These are phyloP conservation scores for Nothobranchius kuhntae DNA, from an alignment of 2,113 vertebrate genomes.

Conservation along the genomic window DNA sequence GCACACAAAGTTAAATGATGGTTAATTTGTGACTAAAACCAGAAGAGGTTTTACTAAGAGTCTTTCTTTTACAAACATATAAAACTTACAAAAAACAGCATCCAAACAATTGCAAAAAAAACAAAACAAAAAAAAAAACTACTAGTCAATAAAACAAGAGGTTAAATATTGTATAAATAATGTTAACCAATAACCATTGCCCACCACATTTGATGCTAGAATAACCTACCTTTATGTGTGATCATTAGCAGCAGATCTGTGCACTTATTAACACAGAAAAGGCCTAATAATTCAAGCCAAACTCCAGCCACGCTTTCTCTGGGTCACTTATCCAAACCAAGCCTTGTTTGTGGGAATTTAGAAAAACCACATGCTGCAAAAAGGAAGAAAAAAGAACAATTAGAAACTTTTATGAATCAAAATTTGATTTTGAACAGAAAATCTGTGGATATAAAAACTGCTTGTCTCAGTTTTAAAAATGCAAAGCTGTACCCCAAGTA, in stretches of 20 bases:
- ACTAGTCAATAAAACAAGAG: too few relatives aligned
- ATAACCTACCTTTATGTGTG: conserved; percentile 67
- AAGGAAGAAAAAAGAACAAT: conserved; percentile 12
- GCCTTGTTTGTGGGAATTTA: conserved; percentile 57
- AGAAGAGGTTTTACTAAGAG: too few relatives aligned
- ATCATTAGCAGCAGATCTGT: conserved; percentile 61
- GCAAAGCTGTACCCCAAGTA: too few relatives aligned
- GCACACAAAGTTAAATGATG: neutral
- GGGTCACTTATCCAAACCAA: conserved; percentile 43
- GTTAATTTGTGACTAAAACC: neutral
- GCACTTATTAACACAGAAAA: conserved; percentile 38
- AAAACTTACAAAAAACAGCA: neutral
- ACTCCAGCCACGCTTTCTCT: conserved; percentile 52
- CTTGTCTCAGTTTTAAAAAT: too few relatives aligned
- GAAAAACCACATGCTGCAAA: conserved; percentile 75
- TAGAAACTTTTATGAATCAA: neutral
- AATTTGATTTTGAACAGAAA: neutral
- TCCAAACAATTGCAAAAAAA: neutral
- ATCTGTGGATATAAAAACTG: neutral
- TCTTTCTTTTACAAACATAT: too few relatives aligned
- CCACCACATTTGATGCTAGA: neutral
- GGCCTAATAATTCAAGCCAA: conserved; percentile 49
- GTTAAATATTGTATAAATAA: too few relatives aligned
- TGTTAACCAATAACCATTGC: too few relatives aligned
- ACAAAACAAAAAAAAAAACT: neutral